Evolutionary conservation across 1,140 invertebrate genomes (phyloP).

Genomic region (Calliphora vicina): DNA sequence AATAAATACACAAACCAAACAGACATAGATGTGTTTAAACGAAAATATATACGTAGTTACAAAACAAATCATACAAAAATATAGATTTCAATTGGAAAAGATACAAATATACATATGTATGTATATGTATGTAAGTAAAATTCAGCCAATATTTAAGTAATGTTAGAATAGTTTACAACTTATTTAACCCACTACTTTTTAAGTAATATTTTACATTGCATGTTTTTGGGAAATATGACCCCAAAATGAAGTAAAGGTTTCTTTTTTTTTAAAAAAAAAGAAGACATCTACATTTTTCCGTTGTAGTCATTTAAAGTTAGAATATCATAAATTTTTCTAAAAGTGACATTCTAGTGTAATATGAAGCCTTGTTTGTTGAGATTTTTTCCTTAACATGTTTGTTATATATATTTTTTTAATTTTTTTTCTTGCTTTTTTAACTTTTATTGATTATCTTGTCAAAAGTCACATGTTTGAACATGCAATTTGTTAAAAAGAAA

Average conservation of each 20-base stretch:
- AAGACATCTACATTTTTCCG: neutral
- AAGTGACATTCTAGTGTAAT: constrained; percentile 22
- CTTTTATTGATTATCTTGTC: constrained; percentile 31
- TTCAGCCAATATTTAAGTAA: neutral
- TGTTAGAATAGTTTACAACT: neutral
- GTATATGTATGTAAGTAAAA: no score
- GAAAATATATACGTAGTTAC: no score
- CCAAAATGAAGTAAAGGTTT: neutral
- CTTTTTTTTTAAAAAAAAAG: neutral
- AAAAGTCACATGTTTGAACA: constrained; percentile 29
- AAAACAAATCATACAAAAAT: no score
- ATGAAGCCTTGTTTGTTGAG: constrained; percentile 12
- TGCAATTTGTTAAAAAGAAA: constrained; percentile 28
- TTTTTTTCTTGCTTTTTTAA: neutral
- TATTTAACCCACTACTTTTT: neutral
- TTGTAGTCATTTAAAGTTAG: constrained; percentile 3
- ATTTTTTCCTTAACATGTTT: constrained; percentile 1
- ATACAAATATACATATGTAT: no score
- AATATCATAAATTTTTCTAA: constrained; percentile 27
- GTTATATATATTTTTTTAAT: neutral
- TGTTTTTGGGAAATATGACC: constrained; percentile 18
- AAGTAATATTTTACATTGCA: neutral
- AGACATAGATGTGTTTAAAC: no score
- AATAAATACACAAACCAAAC: no score
- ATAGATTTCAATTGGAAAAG: neutral